Percentiles rank a stretch among this genome's conserved stretches.
phyloP scores from a whole-genome alignment of 2,797 vertebrate genomes.

The Alca torda region DNA sequence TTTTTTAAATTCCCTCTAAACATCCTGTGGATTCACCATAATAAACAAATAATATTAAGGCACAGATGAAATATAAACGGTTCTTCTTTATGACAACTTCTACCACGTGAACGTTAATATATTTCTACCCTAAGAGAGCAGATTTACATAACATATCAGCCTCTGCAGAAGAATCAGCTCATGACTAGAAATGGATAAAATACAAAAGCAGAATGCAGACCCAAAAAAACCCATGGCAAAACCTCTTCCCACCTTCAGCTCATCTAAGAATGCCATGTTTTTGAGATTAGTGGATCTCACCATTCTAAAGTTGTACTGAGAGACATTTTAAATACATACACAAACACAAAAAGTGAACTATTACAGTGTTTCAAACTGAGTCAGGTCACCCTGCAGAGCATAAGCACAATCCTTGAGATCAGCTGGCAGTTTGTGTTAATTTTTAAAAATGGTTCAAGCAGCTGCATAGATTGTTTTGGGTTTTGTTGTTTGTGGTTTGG shows the following conservation, averaged over 20 bases:
- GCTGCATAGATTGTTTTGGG: background rate
- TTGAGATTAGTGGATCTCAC: background rate
- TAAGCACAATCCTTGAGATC: background rate
- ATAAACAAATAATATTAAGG: background rate
- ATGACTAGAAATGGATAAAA: background rate
- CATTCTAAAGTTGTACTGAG: background rate
- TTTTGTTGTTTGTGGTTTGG: background rate
- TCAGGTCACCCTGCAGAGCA: background rate
- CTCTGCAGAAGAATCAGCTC: background rate
- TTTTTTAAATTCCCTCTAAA: background rate
- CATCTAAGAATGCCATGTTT: background rate
- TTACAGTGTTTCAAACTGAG: background rate
- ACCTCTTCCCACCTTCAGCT: background rate
- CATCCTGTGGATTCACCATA: background rate
- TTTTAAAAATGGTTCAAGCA: background rate
- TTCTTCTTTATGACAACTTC: background rate
- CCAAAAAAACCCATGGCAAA: background rate
- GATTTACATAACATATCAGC: background rate
- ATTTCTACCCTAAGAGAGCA: background rate
- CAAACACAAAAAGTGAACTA: background rate
- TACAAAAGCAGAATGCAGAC: background rate
- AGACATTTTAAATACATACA: background rate
- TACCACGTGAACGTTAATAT: rapidly evolving
- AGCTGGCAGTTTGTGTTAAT: background rate
- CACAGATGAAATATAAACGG: background rate